phyloP scores from a whole-genome alignment of 2,113 vertebrate genomes.

The Apaloderma vittatum region DNA sequence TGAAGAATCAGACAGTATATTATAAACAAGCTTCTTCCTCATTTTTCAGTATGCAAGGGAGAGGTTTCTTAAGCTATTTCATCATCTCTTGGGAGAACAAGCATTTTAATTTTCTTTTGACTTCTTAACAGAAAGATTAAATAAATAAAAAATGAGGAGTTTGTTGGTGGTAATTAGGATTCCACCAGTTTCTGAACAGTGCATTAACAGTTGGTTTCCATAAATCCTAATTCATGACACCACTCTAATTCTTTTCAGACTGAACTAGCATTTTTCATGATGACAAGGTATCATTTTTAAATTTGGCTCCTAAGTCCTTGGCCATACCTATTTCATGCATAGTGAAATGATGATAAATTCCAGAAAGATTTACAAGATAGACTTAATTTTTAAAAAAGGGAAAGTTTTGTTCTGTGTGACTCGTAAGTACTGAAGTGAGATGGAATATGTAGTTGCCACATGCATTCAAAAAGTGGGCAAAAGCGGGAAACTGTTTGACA shows the following conservation, averaged over 20 bases:
- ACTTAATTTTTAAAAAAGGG: background rate
- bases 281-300: background rate
- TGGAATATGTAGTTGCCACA: background rate
- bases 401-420: background rate
- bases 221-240: background rate
- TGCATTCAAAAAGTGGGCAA: background rate
- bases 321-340: background rate
- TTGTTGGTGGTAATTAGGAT: background rate
- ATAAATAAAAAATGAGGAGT: background rate
- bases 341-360: background rate
- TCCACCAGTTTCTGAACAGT: background rate
- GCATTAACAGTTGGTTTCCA: background rate
- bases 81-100: background rate
- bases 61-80: background rate
- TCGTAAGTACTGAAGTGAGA: background rate
- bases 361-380: background rate
- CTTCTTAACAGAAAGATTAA: background rate
- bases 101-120: background rate
- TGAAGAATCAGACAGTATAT: background rate
- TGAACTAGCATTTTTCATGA: background rate
- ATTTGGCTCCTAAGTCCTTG: background rate
- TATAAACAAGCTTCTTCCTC: background rate
- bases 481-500: background rate
- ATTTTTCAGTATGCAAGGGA: background rate
- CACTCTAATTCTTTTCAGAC: background rate